Conservation (phyloP, 2,888 invertebrate genomes). For the Orthosia incerta region DNA sequence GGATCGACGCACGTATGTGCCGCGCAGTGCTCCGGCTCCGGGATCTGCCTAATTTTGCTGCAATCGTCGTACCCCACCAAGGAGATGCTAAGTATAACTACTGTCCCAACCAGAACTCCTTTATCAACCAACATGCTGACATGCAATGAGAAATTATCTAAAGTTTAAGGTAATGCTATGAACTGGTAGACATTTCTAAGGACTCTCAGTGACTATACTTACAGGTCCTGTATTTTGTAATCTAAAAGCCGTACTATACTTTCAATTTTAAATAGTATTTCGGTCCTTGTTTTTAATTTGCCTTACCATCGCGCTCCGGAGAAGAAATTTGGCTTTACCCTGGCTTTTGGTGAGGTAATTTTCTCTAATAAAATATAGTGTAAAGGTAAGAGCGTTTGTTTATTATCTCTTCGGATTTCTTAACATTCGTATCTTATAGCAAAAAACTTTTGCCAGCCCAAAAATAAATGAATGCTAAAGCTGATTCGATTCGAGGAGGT, state of each 20-base stretch:
- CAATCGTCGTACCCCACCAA: slow-evolving; percentile 59
- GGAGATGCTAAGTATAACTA: slow-evolving; percentile 28
- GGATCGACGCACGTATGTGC: slow-evolving; percentile 73
- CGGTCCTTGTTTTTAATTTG: neutral
- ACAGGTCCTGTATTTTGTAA: neutral
- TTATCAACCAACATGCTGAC: slow-evolving; percentile 1
- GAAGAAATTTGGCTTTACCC: neutral
- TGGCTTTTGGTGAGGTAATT: neutral
- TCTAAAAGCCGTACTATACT: neutral
- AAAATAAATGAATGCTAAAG: neutral
- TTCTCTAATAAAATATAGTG: neutral
- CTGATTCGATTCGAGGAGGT: neutral
- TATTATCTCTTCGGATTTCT: too few species aligned
- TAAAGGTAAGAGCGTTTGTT: too few species aligned
- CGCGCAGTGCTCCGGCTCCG: slow-evolving; percentile 69
- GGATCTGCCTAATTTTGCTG: slow-evolving; percentile 72
- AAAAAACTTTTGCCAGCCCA: neutral
- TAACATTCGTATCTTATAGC: too few species aligned
- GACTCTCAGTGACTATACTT: too few species aligned
- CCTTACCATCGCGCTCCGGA: neutral
- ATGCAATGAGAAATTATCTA: neutral
- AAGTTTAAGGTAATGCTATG: neutral
- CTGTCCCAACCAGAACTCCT: slow-evolving; percentile 2
- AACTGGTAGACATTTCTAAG: neutral
- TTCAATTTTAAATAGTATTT: neutral